Conservation (phyloP, 2,888 invertebrate species). For the Alloscopus bannaensis region DNA sequence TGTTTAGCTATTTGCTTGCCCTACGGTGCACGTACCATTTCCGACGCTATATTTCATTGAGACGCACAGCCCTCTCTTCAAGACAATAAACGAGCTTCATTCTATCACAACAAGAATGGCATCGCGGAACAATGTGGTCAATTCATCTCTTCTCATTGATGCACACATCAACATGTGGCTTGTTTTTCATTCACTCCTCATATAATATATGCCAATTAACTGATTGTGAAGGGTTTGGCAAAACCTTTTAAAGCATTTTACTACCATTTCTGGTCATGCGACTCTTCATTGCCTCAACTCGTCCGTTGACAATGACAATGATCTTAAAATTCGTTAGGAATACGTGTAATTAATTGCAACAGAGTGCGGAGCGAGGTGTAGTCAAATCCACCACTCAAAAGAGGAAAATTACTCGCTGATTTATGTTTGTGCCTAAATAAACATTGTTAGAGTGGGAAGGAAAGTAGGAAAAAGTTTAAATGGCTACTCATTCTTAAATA, state of each 20-base stretch:
- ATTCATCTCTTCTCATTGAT: not conserved
- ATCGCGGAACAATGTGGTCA: slow-evolving; percentile 6
- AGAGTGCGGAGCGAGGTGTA: no score
- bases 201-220: slow-evolving; percentile 46
- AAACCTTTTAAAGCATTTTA: slow-evolving; percentile 29
- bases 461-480: not conserved
- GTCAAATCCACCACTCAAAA: not conserved
- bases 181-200: slow-evolving; percentile 11
- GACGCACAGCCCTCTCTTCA: not conserved
- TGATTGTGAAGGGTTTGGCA: slow-evolving; percentile 40
- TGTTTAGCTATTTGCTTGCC: no score
- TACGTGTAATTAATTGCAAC: slow-evolving; percentile 34
- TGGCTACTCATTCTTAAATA: not conserved
- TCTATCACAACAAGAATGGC: slow-evolving; percentile 33
- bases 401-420: not conserved
- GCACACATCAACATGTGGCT: no score
- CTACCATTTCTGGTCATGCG: slow-evolving; percentile 32
- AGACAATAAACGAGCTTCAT: slow-evolving; percentile 10
- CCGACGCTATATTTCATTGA: not conserved
- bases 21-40: no score
- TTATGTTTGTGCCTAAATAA: not conserved
- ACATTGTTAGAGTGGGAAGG: not conserved
- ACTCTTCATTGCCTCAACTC: not conserved
- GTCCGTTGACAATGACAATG: slow-evolving; percentile 33
- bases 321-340: slow-evolving; percentile 30